A percentile compares a stretch with the other conserved stretches of the same genome.
Conservation (phyloP, 2,797 vertebrate species). For the Furcifer pardalis region DNA sequence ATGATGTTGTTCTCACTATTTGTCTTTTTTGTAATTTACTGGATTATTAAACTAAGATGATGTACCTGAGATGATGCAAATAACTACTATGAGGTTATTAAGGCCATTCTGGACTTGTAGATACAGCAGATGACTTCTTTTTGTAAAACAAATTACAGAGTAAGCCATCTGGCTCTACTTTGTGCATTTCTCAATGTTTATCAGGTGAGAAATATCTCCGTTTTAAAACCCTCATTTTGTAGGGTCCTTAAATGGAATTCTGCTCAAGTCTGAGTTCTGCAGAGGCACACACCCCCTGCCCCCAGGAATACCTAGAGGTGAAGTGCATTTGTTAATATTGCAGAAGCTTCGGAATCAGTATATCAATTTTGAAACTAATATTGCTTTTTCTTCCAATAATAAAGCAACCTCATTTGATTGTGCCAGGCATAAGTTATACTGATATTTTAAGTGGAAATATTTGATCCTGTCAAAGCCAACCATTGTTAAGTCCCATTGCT, state of each 20-base stretch:
- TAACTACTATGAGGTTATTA: constrained; percentile 10
- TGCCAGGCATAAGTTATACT: neutral
- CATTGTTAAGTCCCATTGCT: neutral
- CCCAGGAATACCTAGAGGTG: neutral
- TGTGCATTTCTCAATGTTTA: constrained; percentile 28
- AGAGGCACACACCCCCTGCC: no score
- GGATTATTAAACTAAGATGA: constrained; percentile 89
- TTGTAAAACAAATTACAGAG: constrained; percentile 59
- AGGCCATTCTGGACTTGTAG: constrained; percentile 36
- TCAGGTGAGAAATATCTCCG: constrained; percentile 12
- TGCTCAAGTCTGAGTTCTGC: constrained; percentile 8
- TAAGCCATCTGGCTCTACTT: constrained; percentile 48
- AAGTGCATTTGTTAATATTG: neutral
- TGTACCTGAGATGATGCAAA: constrained; percentile 73
- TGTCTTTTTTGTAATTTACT: constrained; percentile 95
- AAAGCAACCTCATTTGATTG: neutral
- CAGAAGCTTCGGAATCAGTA: neutral
- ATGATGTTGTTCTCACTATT: constrained; percentile 95
- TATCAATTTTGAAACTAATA: neutral
- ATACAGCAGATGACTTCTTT: constrained; percentile 23
- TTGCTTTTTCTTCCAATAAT: constrained; percentile 12
- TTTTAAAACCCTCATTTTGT: constrained; percentile 49
- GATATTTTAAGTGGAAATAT: neutral
- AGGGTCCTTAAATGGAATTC: constrained; percentile 48
- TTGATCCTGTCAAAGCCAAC: neutral